These are phyloP conservation scores for Stegophylla sp. DNA, from an alignment of 2,888 invertebrate species.

Conservation along the genomic window DNA sequence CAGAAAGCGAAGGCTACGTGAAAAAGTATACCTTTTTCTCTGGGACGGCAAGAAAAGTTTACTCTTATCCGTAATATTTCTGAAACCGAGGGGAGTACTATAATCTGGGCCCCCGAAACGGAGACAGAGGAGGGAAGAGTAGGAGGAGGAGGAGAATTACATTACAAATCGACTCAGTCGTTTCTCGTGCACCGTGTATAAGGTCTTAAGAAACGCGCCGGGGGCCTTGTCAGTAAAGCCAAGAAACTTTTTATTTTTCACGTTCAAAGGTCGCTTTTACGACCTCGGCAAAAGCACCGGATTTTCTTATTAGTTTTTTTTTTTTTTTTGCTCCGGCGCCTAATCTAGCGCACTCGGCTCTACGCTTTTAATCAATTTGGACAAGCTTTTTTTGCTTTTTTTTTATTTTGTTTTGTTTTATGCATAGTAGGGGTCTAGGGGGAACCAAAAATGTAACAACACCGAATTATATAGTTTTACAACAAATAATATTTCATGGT, in stretches of 20 bases:
- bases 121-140: not conserved
- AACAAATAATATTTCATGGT: conserved; percentile 56
- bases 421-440: not conserved
- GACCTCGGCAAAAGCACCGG: conserved; percentile 41
- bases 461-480: conserved; percentile 47
- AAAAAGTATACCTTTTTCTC: conserved; percentile 29
- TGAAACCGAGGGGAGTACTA: conserved; percentile 39
- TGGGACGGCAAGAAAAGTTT: conserved; percentile 41
- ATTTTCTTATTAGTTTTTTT: conserved; percentile 55
- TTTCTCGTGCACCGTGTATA: conserved; percentile 33
- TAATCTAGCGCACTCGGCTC: conserved; percentile 44
- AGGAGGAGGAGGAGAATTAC: conserved; percentile 41
- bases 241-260: conserved; percentile 58
- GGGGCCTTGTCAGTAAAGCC: conserved; percentile 37
- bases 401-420: conserved; percentile 10
- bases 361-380: conserved; percentile 56
- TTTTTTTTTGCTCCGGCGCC: too few relatives aligned
- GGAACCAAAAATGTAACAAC: conserved; percentile 9
- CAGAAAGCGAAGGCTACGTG: conserved; percentile 47
- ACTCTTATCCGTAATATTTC: conserved; percentile 55
- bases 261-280: conserved; percentile 57
- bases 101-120: conserved; percentile 45
- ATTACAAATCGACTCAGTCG: conserved; percentile 54
- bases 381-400: conserved; percentile 27
- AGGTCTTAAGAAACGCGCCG: conserved; percentile 43